Evolutionary conservation across 2,113 vertebrate species (phyloP), one percentile per base, ranked within the genome.

Genomic region (Suncus etruscus): DNA sequence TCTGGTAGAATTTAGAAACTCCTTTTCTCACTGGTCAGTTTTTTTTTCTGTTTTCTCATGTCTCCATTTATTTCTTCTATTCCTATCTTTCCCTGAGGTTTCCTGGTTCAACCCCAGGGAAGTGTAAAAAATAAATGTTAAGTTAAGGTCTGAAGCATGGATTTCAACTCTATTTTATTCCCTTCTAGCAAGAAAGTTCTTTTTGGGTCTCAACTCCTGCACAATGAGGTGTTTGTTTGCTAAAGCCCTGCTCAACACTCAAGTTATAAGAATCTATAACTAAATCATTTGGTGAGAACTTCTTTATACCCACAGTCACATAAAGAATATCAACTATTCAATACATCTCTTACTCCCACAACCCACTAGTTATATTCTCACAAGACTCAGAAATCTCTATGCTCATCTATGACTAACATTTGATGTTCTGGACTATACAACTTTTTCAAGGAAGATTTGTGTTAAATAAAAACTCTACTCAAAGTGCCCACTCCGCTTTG

Each of bases 231-330:
- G 4, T 7, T 84, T 77, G 4, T 86, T 82, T 76, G 45, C 20
- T 74, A 25, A 81, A 78, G 32, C 3, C 29, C 47, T 29, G 77
- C 8, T 6, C 45, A 58, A 31, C 15, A 6, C 12, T 79, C 54
- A 93, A 32, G 51, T 20, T 86, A 76, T 88, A 3, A 83, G 68
- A 84, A 66, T 61, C 70, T 79, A 25, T 45, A 51, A 86, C 47
- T 87, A 73, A 27, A 84, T 89, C 72, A 54, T 24, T 85, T 50
- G 90, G 27, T 27, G 24, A 90, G 77, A 92, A 86, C 66, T 87
- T 78, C 58, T 69, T 87, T 93, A 39, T 89, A 32, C 45, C 54
- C 83, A 81, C 6, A 81, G 45, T 14, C 20, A 68, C 32, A 11
- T 48, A n/a, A 74, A 91, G 68, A 14, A 45, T 45, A 75, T 75